Evolutionary conservation across 1,140 invertebrate genomes (phyloP), one percentile per base, ranked within the genome.

Genomic region (Ceratina calcarata): DNA sequence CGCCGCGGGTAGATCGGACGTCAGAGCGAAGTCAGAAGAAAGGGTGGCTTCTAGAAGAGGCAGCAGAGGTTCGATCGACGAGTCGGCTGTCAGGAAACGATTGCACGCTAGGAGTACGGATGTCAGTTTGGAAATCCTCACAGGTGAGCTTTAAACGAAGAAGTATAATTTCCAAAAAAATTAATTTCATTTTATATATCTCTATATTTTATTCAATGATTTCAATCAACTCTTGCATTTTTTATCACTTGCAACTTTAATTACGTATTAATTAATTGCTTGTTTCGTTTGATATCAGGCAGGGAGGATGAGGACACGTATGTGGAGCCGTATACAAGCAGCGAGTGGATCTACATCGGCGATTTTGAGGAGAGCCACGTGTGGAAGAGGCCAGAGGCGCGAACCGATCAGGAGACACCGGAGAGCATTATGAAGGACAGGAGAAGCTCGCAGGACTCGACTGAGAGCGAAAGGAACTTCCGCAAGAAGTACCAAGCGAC

Each of bases 391-490:
- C 92, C 94, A n/a, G 93, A 94, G 62, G 91, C 89, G 78, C 91
- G 91, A 79, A 91, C 90, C 55, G 88, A 92, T 69, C 90, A 93
- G 53, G 93, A 92, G 70, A 79, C 90, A 6, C 83, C 87, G 8
- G 92, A 93, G 20, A 88, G 89, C 3, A 62, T 90, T 49, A 70
- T 78, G 7, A 91, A 89, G 53, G 93, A 94, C 18, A 91, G 95
- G 22, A 91, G 96, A 67, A 95, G 91, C 12, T 95, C 94, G 8
- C 90, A 93, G 51, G 95, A 97, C 65, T 97, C 97, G 1, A 98
- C 97, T 0, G 95, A 96, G 69, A 98, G 97, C 1, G 98, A 99
- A 90, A 95, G 95, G 80, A 96, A 96, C 81, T 98, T 98, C 90
- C 94, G 95, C 71, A 96, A 97, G 89, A 96, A 96, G 78, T 98